Conservation (phyloP, 1,140 invertebrate genomes). For the Drosophila sp. region DNA sequence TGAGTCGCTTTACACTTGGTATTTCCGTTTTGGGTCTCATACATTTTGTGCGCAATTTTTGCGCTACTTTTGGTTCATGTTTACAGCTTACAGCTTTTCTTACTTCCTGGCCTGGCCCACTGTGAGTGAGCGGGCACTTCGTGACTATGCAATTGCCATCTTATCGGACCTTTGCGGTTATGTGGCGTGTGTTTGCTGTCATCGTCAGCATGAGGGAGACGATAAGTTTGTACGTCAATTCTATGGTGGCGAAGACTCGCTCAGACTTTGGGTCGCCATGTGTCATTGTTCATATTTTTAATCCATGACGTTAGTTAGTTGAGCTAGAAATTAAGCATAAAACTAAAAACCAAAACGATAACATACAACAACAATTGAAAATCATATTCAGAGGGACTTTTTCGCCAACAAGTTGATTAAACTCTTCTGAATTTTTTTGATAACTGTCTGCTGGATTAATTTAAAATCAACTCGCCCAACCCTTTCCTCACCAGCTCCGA, state of each 20-base stretch:
- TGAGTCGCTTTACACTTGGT: slow-evolving; percentile 46
- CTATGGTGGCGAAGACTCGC: neutral
- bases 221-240: slow-evolving; percentile 17
- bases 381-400: neutral
- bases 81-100: slow-evolving; percentile 45
- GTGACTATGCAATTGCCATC: slow-evolving; percentile 58
- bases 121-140: slow-evolving; percentile 32
- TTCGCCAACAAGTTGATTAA: slow-evolving; percentile 22
- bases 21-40: slow-evolving; percentile 66
- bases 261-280: slow-evolving; percentile 52
- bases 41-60: slow-evolving; percentile 20
- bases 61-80: slow-evolving; percentile 21
- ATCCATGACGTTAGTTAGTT: slow-evolving; percentile 29
- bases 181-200: slow-evolving; percentile 33
- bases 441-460: slow-evolving; percentile 62
- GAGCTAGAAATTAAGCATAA: neutral
- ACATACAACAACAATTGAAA: neutral
- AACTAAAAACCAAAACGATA: neutral
- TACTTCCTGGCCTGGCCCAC: slow-evolving; percentile 61
- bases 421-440: slow-evolving; percentile 44
- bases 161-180: slow-evolving; percentile 46
- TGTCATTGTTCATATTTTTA: slow-evolving; percentile 50
- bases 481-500: neutral
- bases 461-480: slow-evolving; percentile 41
- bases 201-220: slow-evolving; percentile 10